A percentile compares a stretch with the other conserved stretches of the same genome.
These are phyloP conservation scores for Cariama cristata DNA, from an alignment of 2,113 vertebrate genomes.

Conservation along the genomic window DNA sequence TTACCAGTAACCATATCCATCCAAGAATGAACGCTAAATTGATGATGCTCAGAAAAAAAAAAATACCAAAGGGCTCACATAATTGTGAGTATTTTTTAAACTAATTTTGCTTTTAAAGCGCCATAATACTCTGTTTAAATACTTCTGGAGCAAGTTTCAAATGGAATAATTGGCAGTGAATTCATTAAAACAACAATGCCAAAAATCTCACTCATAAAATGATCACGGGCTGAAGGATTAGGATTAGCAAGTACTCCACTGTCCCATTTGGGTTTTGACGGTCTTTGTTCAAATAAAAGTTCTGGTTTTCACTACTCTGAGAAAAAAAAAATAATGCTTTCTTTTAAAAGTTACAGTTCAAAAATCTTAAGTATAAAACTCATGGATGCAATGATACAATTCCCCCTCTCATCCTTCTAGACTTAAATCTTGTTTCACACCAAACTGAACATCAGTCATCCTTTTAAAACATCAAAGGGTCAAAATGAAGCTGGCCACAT, in stretches of 20 bases:
- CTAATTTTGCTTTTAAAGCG: slow-evolving; percentile 24
- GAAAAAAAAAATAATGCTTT: neutral
- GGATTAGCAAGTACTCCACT: neutral
- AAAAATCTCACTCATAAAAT: slow-evolving; percentile 38
- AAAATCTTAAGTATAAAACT: slow-evolving; percentile 42
- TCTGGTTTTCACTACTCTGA: neutral
- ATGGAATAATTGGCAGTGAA: slow-evolving; percentile 46
- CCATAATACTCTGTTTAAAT: slow-evolving; percentile 34
- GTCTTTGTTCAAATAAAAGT: slow-evolving; percentile 27
- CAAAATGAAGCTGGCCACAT: slow-evolving; percentile 33
- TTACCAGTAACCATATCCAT: neutral
- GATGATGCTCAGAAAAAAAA: neutral
- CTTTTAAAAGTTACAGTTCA: slow-evolving; percentile 6
- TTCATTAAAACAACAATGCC: slow-evolving; percentile 46
- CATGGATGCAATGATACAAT: neutral
- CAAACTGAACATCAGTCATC: slow-evolving; percentile 43
- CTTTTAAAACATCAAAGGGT: slow-evolving; percentile 39
- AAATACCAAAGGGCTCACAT: slow-evolving; percentile 48
- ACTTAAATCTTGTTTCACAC: slow-evolving; percentile 46
- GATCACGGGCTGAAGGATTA: slow-evolving; percentile 35
- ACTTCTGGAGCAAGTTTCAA: slow-evolving; percentile 45
- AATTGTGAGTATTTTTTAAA: slow-evolving; percentile 53
- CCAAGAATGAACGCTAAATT: neutral
- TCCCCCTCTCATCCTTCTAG: neutral
- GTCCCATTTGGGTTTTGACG: slow-evolving; percentile 5